Conservation (phyloP, 2,888 invertebrate genomes). For the Troides helena region DNA sequence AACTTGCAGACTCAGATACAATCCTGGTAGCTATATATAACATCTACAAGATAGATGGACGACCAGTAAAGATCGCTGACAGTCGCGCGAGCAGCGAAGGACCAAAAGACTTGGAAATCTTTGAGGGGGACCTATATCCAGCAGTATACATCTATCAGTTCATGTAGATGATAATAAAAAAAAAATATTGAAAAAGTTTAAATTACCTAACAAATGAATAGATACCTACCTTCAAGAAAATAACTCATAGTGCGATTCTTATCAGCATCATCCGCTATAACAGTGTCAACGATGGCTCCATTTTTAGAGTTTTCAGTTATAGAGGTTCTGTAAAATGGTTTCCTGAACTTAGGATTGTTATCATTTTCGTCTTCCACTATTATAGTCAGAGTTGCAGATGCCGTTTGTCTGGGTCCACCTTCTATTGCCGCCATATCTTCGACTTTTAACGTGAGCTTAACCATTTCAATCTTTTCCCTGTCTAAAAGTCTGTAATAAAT, state of each 20-base stretch:
- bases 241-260: constrained; percentile 92
- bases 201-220: not conserved
- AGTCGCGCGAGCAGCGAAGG: too few relatives aligned
- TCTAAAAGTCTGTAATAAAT: constrained; percentile 82
- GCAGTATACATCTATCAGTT: too few relatives aligned
- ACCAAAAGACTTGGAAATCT: too few relatives aligned
- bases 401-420: constrained; percentile 84
- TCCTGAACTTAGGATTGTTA: constrained; percentile 91
- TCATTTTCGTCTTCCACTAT: constrained; percentile 93
- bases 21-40: too few relatives aligned
- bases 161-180: too few relatives aligned
- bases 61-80: too few relatives aligned
- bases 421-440: constrained; percentile 91
- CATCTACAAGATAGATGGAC: too few relatives aligned
- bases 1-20: not conserved
- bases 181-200: too few relatives aligned
- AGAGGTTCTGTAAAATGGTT: constrained; percentile 88
- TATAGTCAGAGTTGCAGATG: constrained; percentile 86
- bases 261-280: constrained; percentile 92
- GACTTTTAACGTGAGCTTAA: constrained; percentile 87
- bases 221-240: constrained; percentile 82
- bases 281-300: constrained; percentile 87
- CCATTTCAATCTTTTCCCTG: constrained; percentile 89
- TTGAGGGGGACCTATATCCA: too few relatives aligned
- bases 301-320: constrained; percentile 94